Evolutionary conservation across 64 coral and sea anemone genomes (phyloP).

Genomic region (Porites lutea): DNA sequence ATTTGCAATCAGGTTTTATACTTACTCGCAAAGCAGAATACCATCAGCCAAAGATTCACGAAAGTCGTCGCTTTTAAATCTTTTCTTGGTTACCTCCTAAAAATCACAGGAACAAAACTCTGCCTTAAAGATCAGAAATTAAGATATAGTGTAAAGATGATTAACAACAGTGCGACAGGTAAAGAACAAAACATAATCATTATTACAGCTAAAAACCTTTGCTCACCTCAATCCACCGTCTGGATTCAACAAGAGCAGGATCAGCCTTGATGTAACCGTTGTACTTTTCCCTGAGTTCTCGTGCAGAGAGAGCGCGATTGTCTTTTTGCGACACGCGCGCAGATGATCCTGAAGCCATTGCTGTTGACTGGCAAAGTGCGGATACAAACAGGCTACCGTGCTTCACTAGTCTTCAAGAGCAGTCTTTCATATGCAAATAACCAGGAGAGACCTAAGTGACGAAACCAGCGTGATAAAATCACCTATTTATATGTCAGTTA

Average conservation of each 20-base stretch:
- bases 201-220: neutral
- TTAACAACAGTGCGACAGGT: neutral
- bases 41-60: constrained; percentile 70
- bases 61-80: constrained; percentile 57
- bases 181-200: neutral
- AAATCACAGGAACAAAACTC: constrained; percentile 11
- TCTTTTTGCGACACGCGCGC: neutral
- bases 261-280: constrained; percentile 52
- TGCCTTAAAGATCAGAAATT: neutral
- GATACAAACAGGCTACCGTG: neutral
- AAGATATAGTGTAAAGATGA: neutral
- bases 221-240: constrained; percentile 76
- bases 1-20: neutral
- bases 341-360: constrained; percentile 14
- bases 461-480: constrained; percentile 15
- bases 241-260: constrained; percentile 30
- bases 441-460: constrained; percentile 7
- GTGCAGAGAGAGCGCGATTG: neutral
- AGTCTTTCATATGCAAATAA: constrained; percentile 43
- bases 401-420: neutral
- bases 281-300: constrained; percentile 45
- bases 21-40: constrained; percentile 77
- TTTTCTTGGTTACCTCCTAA: constrained; percentile 40
- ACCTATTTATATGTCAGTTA: neutral
- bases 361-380: neutral